These are phyloP conservation scores for Spisula subtruncata DNA, from an alignment of 2,888 invertebrate genomes.

Conservation along the genomic window DNA sequence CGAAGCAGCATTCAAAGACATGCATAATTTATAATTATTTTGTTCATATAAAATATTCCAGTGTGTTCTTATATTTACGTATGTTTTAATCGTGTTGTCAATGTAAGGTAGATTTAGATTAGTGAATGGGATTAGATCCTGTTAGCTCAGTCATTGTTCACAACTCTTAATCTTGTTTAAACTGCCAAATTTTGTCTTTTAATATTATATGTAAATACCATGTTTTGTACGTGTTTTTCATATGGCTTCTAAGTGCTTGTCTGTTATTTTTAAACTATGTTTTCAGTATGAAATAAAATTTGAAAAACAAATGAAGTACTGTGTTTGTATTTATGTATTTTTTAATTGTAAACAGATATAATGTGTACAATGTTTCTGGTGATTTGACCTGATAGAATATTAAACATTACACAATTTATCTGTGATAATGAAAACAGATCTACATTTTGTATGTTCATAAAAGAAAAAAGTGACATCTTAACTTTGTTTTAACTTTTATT, in stretches of 20 bases:
- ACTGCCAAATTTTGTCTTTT: neutral
- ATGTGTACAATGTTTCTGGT: too few relatives aligned
- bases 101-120: too few relatives aligned
- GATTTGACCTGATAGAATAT: too few relatives aligned
- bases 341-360: neutral
- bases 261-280: neutral
- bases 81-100: too few relatives aligned
- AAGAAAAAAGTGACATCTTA: too few relatives aligned
- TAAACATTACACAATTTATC: too few relatives aligned
- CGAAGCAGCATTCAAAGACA: too few relatives aligned
- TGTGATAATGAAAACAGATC: too few relatives aligned
- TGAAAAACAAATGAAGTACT: neutral
- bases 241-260: constrained; percentile 9
- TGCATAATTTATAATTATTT: neutral
- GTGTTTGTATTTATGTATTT: neutral
- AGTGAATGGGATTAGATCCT: neutral
- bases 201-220: too few relatives aligned
- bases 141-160: neutral
- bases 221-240: constrained; percentile 3
- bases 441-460: too few relatives aligned
- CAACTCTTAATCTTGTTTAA: neutral
- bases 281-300: neutral
- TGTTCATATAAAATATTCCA: neutral
- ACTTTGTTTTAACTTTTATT: too few relatives aligned
- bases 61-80: neutral